Conservation (phyloP, 1,140 invertebrate species). For the Bombus confusus region DNA sequence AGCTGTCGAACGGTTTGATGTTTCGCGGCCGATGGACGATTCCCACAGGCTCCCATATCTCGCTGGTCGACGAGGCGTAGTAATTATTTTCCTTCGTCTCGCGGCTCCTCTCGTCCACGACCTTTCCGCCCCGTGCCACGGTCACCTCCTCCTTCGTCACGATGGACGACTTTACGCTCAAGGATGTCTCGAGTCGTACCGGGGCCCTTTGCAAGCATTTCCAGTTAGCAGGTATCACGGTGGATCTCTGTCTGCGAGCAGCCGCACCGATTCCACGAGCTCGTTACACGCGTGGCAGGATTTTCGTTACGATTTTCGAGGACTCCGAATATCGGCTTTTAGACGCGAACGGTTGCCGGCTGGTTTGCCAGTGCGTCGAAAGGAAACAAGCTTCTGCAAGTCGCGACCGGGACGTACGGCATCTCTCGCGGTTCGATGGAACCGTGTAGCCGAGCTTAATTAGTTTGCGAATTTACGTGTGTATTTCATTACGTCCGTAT, state of each 20-base stretch:
- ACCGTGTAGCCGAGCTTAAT: too few species aligned
- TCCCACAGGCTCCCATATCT: slow-evolving; percentile 87
- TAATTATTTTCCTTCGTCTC: slow-evolving; percentile 90
- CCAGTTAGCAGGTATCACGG: slow-evolving; percentile 58
- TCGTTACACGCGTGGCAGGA: neutral
- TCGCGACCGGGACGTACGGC: too few species aligned
- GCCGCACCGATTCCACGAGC: neutral
- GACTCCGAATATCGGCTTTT: neutral
- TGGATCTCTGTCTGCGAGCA: slow-evolving; percentile 37
- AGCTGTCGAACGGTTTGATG: slow-evolving; percentile 79
- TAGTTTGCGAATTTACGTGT: too few species aligned
- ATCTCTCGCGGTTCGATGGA: neutral
- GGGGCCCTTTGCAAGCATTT: slow-evolving; percentile 83
- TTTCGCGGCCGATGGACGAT: slow-evolving; percentile 80
- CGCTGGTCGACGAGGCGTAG: slow-evolving; percentile 87
- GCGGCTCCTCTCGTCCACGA: slow-evolving; percentile 88
- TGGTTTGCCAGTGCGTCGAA: too few species aligned
- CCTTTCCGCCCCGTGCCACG: slow-evolving; percentile 86
- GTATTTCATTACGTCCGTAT: too few species aligned
- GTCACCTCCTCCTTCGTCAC: slow-evolving; percentile 89
- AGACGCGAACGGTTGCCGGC: too few species aligned
- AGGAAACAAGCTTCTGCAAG: too few species aligned
- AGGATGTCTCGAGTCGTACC: slow-evolving; percentile 88
- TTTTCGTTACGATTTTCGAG: neutral
- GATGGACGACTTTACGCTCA: slow-evolving; percentile 88